These are phyloP conservation scores for Trogon melanurus DNA, from an alignment of 2,113 vertebrate genomes.

Conservation along the genomic window DNA sequence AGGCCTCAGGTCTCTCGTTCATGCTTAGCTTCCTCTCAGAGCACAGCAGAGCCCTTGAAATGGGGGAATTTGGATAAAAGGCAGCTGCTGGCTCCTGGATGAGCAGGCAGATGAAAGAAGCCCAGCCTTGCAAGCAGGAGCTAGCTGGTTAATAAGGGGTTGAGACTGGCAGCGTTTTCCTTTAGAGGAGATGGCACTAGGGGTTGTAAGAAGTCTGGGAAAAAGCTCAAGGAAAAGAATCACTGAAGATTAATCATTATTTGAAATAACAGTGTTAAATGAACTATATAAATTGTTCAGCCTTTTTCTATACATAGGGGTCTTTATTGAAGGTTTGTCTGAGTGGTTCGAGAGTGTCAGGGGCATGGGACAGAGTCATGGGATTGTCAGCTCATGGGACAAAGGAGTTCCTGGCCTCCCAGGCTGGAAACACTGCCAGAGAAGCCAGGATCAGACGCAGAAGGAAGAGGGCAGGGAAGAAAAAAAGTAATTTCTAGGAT, in stretches of 20 bases:
- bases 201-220: background rate
- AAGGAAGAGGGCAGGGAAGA: background rate
- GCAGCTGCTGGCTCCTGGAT: background rate
- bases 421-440: fast-evolving
- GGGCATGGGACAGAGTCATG: background rate
- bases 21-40: background rate
- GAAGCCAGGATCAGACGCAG: background rate
- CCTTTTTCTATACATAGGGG: background rate
- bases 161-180: background rate
- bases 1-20: background rate
- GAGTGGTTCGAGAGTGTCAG: background rate
- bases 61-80: background rate
- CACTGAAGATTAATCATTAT: background rate
- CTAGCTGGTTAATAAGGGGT: background rate
- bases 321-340: background rate
- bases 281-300: background rate
- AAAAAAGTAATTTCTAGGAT: background rate
- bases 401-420: fast-evolving
- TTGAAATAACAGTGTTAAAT: fast-evolving
- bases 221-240: background rate
- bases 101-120: background rate
- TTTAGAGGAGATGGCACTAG: background rate
- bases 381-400: fast-evolving
- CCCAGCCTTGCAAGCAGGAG: background rate
- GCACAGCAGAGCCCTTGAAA: background rate